phyloP scores from a whole-genome alignment of 37 sponge, comb jelly and placozoan species.

The Bolinopsis microptera region DNA sequence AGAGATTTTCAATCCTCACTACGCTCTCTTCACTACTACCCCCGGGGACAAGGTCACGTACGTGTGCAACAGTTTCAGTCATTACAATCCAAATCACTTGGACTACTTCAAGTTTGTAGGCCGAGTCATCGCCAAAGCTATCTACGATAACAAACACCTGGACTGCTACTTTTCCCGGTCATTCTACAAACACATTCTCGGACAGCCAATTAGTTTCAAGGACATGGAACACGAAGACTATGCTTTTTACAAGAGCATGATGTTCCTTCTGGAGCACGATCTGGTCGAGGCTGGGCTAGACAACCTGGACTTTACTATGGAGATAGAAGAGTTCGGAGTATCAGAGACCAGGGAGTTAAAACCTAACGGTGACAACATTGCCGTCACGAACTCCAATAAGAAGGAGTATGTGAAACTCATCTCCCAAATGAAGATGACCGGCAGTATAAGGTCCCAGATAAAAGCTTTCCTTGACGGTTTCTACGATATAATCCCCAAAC shows the following conservation, averaged over 20 bases:
- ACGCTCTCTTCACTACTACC: slow-evolving; percentile 91
- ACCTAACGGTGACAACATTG: slow-evolving; percentile 75
- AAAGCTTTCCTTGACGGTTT: slow-evolving; percentile 96
- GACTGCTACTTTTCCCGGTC: slow-evolving; percentile 97
- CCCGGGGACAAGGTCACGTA: slow-evolving; percentile 95
- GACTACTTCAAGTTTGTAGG: slow-evolving; percentile 98
- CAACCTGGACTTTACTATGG: slow-evolving; percentile 59
- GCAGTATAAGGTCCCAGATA: slow-evolving; percentile 85
- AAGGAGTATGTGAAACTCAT: slow-evolving; percentile 94
- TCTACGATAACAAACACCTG: slow-evolving; percentile 97
- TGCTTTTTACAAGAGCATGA: slow-evolving; percentile 95
- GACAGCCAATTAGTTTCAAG: slow-evolving; percentile 85
- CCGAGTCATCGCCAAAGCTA: slow-evolving; percentile 93
- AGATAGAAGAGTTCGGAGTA: slow-evolving; percentile 94
- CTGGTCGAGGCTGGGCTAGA: slow-evolving; percentile 80
- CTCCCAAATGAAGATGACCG: slow-evolving; percentile 99
- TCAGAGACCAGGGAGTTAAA: slow-evolving; percentile 84
- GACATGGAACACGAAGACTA: slow-evolving; percentile 99
- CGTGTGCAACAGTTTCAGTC: slow-evolving; percentile 88
- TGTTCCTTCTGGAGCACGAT: slow-evolving; percentile 91
- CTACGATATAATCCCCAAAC: slow-evolving; percentile 96
- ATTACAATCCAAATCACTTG: slow-evolving; percentile 90
- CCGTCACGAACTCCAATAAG: slow-evolving; percentile 96
- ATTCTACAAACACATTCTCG: slow-evolving; percentile 99
- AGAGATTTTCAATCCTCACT: slow-evolving; percentile 99